phyloP scores from a whole-genome alignment of 2,797 vertebrate species.

The Macrochelys suwanniensis region DNA sequence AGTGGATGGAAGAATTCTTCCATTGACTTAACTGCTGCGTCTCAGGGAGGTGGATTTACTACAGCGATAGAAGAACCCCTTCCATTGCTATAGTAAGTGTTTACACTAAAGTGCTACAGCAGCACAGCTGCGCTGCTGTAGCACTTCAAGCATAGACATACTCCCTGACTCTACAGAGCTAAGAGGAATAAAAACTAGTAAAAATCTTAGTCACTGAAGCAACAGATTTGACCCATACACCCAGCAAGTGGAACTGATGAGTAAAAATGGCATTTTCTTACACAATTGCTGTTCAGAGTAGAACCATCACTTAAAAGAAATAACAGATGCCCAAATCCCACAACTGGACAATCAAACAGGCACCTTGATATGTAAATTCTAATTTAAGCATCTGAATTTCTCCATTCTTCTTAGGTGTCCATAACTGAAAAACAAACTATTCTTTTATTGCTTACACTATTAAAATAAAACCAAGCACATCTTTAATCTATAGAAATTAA shows the following conservation, averaged over 20 bases:
- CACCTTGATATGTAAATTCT: background rate
- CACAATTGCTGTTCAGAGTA: background rate
- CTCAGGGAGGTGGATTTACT: no score
- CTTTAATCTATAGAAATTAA: background rate
- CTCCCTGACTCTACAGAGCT: no score
- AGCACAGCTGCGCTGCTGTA: no score
- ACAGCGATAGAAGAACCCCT: no score
- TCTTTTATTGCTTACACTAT: background rate
- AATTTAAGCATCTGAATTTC: background rate
- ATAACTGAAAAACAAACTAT: background rate
- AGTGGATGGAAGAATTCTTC: no score
- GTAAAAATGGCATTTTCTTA: background rate
- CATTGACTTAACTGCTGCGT: no score
- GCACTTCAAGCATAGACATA: no score
- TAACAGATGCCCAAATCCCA: background rate
- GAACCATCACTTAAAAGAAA: background rate
- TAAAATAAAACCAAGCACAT: background rate
- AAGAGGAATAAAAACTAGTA: background rate
- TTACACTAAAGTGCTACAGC: no score
- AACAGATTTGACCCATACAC: background rate
- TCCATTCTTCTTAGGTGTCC: background rate
- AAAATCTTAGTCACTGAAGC: background rate
- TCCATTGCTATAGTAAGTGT: no score
- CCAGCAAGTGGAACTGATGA: background rate
- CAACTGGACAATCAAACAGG: background rate